Evolutionary conservation across 2,113 vertebrate genomes (phyloP), one percentile per base, ranked within the genome.

Genomic region (Petroica traversi): DNA sequence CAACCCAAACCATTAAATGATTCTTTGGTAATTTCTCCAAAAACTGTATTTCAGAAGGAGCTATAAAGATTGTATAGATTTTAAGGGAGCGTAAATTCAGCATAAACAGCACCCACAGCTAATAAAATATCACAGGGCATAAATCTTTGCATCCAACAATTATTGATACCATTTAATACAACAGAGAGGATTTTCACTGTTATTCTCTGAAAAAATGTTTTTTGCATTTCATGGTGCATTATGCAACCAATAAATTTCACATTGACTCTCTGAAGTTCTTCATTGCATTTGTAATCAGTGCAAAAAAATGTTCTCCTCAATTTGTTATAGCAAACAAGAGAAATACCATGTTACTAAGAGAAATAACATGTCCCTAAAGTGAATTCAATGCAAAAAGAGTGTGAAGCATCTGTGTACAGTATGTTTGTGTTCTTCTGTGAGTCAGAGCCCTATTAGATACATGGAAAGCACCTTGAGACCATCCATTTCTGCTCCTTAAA

Each of bases 401-500:
- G 11, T 67, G 36, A 73, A 84, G 10, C 62, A 86, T 79, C 26
- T 91, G 46, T 67, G 38, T 54, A 33, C 16, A 73, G n/a, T 20
- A 36, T 46, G 31, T 46, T 82, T 29, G 11, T n/a, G 14, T 23
- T 88, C 29, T 71, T 85, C 54, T 66, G 89, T 48, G 55, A 34
- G 28, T 80, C 46, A 61, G 64, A 36, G 28, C 58, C 76, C 43
- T 8, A 18, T 38, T 77, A 46, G 58, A 89, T 84, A 17, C 64
- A 49, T 4, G 63, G 38, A 55, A 31, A 82, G 28, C 52, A 77
- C 92, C 86, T 95, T 97, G 85, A 93, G 95, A 94, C 58, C n/a
- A 84, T 92, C 86, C 67, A 4, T 84, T 96, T 92, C 85, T 55
- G 74, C 59, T 92, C 62, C 85, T 88, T 87, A 78, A 58, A 95